Evolutionary conservation across 2,888 invertebrate species (phyloP), one percentile per base, ranked within the genome.

Genomic region (Busseola fusca): DNA sequence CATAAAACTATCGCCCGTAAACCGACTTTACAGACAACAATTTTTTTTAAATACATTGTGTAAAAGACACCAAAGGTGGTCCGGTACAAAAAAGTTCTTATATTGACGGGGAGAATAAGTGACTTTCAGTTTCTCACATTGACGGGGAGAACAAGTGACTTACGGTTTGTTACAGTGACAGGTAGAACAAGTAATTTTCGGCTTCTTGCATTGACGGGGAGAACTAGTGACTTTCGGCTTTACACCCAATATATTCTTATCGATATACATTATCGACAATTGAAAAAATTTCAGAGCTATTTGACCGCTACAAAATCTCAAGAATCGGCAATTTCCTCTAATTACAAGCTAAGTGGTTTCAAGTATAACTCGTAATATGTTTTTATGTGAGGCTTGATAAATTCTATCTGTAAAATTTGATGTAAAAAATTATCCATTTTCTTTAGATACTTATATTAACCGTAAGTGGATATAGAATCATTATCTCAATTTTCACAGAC

Each of bases 401-500:
- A 48, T 7, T 25, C 16, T 27, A 50, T 27, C 21, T 0, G 14
- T 42, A 34, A 57, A 34, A 65, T 57, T 56, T 48, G 4, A 18
- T n/a, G 34, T 14, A 58, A 48, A n/a, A 74, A 58, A 57, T 7
- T 54, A 67, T 54, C 16, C 21, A 60, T 48, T 42, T 60, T 56
- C 40, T 21, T 30, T 30, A 40, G 1, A 9, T 42, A n/a, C 1
- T 4, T 6, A 45, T 48, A 10, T 50, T 50, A n/a, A 4, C 45
- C 27, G 4, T 40, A 57, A 18, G 21, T 18, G 69, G 27, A 27
- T 18, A 1, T 58, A 40, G 7, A 59, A 69, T 54, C 14, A 42
- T n/a, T 62, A 65, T 69, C 37, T 65, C 42, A 65, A 80, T 66
- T 59, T 66, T 34, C n/a, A 14, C 16, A 57, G 18, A 18, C 34